These are phyloP conservation scores for Smutsia gigantea DNA, from an alignment of 2,797 vertebrate species.

Conservation along the genomic window DNA sequence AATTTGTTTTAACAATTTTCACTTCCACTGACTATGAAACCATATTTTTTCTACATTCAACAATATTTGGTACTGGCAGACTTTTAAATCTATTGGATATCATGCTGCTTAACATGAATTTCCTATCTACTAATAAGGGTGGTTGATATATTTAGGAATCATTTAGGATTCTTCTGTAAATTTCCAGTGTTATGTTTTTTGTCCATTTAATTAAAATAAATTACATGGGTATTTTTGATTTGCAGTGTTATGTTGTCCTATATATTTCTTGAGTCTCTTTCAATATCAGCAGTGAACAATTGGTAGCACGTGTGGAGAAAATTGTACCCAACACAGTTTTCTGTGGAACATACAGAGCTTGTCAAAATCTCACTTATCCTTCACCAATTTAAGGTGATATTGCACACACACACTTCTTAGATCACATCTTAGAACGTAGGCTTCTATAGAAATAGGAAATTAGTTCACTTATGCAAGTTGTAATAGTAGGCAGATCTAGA, in stretches of 20 bases:
- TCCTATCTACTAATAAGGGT: not conserved
- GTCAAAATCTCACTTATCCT: conserved; percentile 29
- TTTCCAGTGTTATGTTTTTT: not conserved
- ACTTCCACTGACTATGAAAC: not conserved
- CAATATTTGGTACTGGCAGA: not conserved
- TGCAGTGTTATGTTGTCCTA: not conserved
- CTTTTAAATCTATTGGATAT: not conserved
- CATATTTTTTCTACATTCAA: not conserved
- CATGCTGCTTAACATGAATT: not conserved
- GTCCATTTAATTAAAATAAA: not conserved
- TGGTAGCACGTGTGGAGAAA: conserved; percentile 45
- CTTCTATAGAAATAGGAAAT: not conserved
- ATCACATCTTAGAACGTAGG: not conserved
- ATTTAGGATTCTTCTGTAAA: not conserved
- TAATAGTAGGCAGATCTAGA: not conserved
- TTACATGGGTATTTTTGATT: not conserved
- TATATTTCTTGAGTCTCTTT: not conserved
- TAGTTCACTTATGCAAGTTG: not conserved
- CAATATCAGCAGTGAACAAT: not conserved
- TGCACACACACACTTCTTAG: not conserved
- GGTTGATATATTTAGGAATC: not conserved
- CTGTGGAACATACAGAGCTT: not conserved
- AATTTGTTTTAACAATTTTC: not conserved
- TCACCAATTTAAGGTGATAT: not conserved
- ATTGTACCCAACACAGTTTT: conserved; percentile 39